Evolutionary conservation across 2,113 vertebrate species (phyloP).

Genomic region (Crotalus viridis): DNA sequence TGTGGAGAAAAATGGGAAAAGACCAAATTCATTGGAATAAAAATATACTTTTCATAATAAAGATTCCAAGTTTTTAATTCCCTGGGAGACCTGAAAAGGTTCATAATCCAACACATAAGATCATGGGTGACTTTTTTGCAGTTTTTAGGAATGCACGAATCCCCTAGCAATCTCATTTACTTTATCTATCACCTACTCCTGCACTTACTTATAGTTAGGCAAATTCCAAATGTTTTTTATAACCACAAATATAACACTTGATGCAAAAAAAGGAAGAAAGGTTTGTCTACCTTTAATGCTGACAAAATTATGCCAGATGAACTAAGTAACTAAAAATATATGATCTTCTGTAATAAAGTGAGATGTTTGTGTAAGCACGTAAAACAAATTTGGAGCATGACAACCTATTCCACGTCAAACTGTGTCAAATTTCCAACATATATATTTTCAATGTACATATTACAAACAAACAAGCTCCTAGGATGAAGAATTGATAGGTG

Average conservation of each 20-base stretch:
- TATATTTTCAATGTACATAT: background rate
- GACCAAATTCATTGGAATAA: background rate
- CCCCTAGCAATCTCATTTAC: background rate
- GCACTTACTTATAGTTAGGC: background rate
- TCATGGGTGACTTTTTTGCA: background rate
- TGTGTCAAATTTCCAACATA: background rate
- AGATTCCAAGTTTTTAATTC: background rate
- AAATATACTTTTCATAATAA: background rate
- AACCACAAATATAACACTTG: background rate
- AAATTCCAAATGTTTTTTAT: background rate
- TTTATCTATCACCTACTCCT: background rate
- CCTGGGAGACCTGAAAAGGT: background rate
- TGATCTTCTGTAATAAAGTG: background rate
- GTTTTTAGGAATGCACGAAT: background rate
- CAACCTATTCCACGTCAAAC: background rate
- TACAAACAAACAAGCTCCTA: conserved; percentile 15
- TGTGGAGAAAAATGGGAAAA: background rate
- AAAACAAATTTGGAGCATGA: background rate
- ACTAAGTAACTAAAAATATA: background rate
- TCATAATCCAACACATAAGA: background rate
- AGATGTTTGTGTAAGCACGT: background rate
- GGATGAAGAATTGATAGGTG: background rate
- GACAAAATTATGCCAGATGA: background rate
- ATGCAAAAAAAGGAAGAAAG: background rate
- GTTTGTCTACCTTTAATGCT: background rate